Evolutionary conservation across 1,140 invertebrate species (phyloP), one percentile per base, ranked within the genome.

Genomic region (Trinorchestia longiramus): DNA sequence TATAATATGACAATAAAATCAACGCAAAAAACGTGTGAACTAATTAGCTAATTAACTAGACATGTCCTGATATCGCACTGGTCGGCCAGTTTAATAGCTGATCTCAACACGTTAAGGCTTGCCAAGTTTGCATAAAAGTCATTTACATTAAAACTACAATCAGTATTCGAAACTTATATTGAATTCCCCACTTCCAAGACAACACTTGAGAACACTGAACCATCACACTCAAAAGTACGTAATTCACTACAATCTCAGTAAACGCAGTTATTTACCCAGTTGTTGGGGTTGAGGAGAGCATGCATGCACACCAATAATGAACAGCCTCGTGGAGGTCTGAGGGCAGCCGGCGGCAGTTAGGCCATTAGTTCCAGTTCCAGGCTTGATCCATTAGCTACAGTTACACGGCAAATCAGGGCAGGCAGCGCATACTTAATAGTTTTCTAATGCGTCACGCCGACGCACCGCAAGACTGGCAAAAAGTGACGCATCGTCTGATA

Each of bases 331-430:
- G 47, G 62, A 77, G 28, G 8, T 42, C 19, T 0, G 88, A 42
- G 88, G 41, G 43, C 88, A 91, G 88, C 43, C 43, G 88, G 88
- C 41, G 88, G 88, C 88, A 91, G 88, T 91, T 91, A 91, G 88
- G 88, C 88, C 41, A 91, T 91, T 44, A 91, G 88, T 91, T 91
- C 88, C 88, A 91, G 88, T 28, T 23, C 41, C 88, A 91, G 41
- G 6, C 28, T 41, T 42, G 88, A 43, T 77, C 62, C 62, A 77
- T 77, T 77, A 77, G 62, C 62, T 36, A 77, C 62, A 77, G 62
- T 77, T 77, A 77, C 62, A 77, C 62, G 62, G 62, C 62, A 77
- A 77, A 77, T 77, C 62, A 77, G 88, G 88, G 88, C 88, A 91
- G 88, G 88, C 41, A 41, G 88, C 41, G 88, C 43, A 43, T 44